Evolutionary conservation across 1,140 invertebrate species (phyloP), one percentile per base, ranked within the genome.

Genomic region (Luehdorfia chinensis): DNA sequence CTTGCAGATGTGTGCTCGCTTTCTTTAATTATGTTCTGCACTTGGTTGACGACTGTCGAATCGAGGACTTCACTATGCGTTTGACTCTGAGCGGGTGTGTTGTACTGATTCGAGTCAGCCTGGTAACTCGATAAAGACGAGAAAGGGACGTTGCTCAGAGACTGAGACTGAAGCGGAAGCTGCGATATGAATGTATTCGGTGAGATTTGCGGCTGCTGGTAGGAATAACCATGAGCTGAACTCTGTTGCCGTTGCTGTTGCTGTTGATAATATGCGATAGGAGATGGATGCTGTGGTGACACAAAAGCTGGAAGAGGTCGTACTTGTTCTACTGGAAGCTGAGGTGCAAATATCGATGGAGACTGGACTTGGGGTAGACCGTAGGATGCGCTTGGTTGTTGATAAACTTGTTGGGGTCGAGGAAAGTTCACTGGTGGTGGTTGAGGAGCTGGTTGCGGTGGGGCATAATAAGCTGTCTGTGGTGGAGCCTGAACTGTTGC

Each of bases 21-120:
- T 0, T 83, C 75, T 34, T 64, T 83, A 14, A 86, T 72, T 5
- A 84, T 75, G 19, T 72, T 66, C 44, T 79, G 70, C 25, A 84
- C 66, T 13, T 62, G 63, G 9, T 55, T 59, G 0, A 84, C 66
- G 0, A 79, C 71, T 2, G 67, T 64, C 1, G 80, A 69, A 33
- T 87, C 78, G 2, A 88, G 55, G 11, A 71, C 69, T 3, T 78
- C 70, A 6, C 57, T 51, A 31, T 85, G 78, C 1, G 37, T 43
- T 28, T 43, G 39, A 7, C 39, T 43, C 25, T 43, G 39, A 1
- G 12, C 39, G 16, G 25, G 8, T n/a, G 39, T 51, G 34, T 32
- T 66, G 50, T 70, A 74, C 30, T 66, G 66, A 16, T 63, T 62
- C 2, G 55, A 55, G 47, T 72, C 66, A 0, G 71, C 65, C 16